phyloP scores from a whole-genome alignment of 2,888 invertebrate genomes.

The Polylopha cassiicola region DNA sequence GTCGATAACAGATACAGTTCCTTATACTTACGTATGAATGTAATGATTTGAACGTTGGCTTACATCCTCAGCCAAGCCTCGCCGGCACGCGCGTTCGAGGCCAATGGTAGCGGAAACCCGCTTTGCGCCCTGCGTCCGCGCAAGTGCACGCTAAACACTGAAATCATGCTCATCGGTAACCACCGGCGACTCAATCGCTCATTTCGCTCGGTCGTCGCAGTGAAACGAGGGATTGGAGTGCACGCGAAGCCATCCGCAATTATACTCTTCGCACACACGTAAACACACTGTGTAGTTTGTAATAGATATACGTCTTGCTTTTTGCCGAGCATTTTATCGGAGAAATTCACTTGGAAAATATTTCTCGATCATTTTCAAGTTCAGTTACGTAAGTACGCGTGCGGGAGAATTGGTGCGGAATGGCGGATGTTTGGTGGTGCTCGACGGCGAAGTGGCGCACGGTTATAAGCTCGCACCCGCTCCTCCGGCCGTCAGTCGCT shows the following conservation, averaged over 20 bases:
- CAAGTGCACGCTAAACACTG: slow-evolving; percentile 38
- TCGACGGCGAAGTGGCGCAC: slow-evolving; percentile 67
- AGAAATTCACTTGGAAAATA: slow-evolving; percentile 77
- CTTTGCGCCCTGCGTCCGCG: slow-evolving; percentile 50
- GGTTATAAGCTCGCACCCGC: slow-evolving; percentile 72
- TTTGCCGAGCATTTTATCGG: slow-evolving; percentile 74
- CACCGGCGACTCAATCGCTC: slow-evolving; percentile 36
- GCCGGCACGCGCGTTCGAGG: slow-evolving; percentile 32
- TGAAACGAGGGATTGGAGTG: slow-evolving; percentile 54
- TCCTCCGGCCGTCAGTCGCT: slow-evolving; percentile 65
- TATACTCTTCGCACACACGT: slow-evolving; percentile 50
- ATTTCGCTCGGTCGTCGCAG: slow-evolving; percentile 50
- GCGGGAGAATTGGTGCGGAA: slow-evolving; percentile 76
- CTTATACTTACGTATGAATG: slow-evolving; percentile 38
- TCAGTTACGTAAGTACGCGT: slow-evolving; percentile 77
- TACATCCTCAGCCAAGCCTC: slow-evolving; percentile 39
- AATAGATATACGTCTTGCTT: slow-evolving; percentile 65
- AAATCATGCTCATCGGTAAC: slow-evolving; percentile 32
- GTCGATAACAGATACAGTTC: slow-evolving; percentile 47
- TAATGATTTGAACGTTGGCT: slow-evolving; percentile 28
- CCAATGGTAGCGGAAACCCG: slow-evolving; percentile 30
- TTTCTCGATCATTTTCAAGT: slow-evolving; percentile 77
- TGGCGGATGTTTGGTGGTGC: slow-evolving; percentile 76
- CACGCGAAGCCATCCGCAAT: slow-evolving; percentile 58
- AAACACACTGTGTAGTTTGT: slow-evolving; percentile 47